Base-by-base conservation (phyloP, 2,888 invertebrate species). In the Electrophaes corylata region DNA sequence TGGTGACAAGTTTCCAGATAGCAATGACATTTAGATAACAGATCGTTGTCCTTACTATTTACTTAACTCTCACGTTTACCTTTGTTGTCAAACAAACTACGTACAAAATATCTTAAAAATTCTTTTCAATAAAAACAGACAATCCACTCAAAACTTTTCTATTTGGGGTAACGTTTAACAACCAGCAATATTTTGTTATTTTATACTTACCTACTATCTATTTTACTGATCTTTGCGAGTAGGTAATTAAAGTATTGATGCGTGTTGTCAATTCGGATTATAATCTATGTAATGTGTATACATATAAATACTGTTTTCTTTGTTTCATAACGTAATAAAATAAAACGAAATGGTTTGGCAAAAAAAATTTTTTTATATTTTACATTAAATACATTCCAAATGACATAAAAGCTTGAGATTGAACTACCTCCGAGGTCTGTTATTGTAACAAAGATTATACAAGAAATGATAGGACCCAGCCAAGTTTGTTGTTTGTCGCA, bases 41-140 rank as follows among this genome's bases (percentile, higher is more conserved):
- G 78, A 69, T 69, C 73, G 52, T 75, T 75, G 77, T 67, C 69
- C 77, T 40, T 31, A 31, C 62, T 59, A 59, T 72, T 70, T 69
- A 65, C 68, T 68, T 56, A 64, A 62, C 78, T 78, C 78, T 73
- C 75, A 74, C 78, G 74, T 74, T 65, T 67, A 70, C 67, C 61
- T 71, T 78, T 75, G 77, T 61, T 53, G 45, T 57, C 55, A 51
- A 57, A 67, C 50, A 58, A 64, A 66, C 41, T 43, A 26, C 12
- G 23, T 19, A 18, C n/a, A 44, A 29, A 29, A 29, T 44, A 14
- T 4, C 18, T n/a, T 1, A 35, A n/a, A n/a, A 33, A 35, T 35
- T 51, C 41, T 33, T 41, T 43, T 23, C 20, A 26, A 37, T 35
- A 11, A 12, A 31, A 50, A 47, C 47, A 47, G 18, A 35, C 35